Evolutionary conservation across 35 echinoderm and acorn worm species (phyloP).

Genomic region (Diadema setosum): DNA sequence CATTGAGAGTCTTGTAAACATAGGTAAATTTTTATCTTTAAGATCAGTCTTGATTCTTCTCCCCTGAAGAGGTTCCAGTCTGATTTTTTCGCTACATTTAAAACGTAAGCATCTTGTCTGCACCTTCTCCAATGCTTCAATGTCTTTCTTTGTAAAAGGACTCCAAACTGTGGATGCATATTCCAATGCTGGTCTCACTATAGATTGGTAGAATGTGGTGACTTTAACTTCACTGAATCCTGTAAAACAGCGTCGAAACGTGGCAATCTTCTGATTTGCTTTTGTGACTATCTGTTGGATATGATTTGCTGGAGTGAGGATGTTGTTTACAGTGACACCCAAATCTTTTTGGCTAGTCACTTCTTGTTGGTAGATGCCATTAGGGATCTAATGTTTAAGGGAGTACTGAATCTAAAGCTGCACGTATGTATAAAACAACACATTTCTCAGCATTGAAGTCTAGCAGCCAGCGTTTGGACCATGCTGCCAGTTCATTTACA

Average conservation of each 20-base stretch:
- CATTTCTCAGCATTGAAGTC: conserved; percentile 57
- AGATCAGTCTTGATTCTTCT: too few species aligned
- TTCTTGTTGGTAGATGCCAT: conserved; percentile 1
- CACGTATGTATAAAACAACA: conserved; percentile 6
- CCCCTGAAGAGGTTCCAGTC: too few species aligned
- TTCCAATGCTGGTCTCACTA: neutral
- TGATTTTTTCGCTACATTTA: too few species aligned
- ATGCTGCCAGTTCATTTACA: conserved; percentile 26
- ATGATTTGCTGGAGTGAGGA: neutral
- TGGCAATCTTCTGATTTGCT: conserved; percentile 3
- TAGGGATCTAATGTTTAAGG: neutral
- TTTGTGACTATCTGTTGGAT: neutral
- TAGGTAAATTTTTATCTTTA: too few species aligned
- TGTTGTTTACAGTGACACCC: neutral
- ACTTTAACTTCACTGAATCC: too few species aligned
- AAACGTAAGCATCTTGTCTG: too few species aligned
- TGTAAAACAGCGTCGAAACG: too few species aligned
- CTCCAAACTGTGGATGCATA: neutral
- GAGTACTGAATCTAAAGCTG: neutral
- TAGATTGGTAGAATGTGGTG: too few species aligned
- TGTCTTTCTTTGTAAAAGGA: neutral
- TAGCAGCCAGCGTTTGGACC: conserved; percentile 24
- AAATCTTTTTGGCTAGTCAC: conserved; percentile 3
- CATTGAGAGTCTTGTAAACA: too few species aligned
- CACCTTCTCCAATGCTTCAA: too few species aligned